These are phyloP conservation scores for Bubo blakistoni DNA, from an alignment of 2,113 vertebrate species.

Conservation along the genomic window DNA sequence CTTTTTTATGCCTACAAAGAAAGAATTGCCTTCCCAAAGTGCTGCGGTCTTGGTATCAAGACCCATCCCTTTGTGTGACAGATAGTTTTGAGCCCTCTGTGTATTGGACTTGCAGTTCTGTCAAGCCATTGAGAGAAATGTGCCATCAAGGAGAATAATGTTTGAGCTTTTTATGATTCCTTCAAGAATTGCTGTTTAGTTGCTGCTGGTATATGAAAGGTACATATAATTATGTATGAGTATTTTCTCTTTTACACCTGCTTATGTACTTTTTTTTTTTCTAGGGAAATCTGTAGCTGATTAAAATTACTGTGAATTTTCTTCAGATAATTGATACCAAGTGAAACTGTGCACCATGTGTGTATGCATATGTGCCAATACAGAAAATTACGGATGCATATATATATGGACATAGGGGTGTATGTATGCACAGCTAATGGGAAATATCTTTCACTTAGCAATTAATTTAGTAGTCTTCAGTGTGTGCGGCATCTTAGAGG, in stretches of 20 bases:
- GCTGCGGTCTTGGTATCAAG: rapidly evolving
- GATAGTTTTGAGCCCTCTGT: background rate
- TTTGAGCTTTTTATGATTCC: background rate
- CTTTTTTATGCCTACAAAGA: background rate
- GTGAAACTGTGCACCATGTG: background rate
- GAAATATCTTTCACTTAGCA: slow-evolving; percentile 15
- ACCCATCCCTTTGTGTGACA: background rate
- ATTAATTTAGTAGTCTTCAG: slow-evolving; percentile 14
- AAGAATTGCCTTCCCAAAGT: background rate
- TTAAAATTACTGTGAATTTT: slow-evolving; percentile 20
- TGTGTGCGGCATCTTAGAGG: slow-evolving; percentile 1
- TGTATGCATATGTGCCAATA: background rate
- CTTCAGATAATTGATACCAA: background rate
- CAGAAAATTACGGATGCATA: background rate
- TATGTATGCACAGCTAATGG: background rate
- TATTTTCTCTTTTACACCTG: slow-evolving; percentile 31
- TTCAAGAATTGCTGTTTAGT: background rate
- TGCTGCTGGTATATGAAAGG: background rate
- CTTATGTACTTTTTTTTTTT: background rate
- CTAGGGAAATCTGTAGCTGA: background rate
- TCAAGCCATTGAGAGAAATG: background rate
- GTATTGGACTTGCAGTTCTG: rapidly evolving
- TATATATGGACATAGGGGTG: background rate
- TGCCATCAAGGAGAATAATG: background rate
- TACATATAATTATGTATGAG: background rate